phyloP scores from a whole-genome alignment of 2,888 invertebrate genomes.

The Emmelina monodactyla region DNA sequence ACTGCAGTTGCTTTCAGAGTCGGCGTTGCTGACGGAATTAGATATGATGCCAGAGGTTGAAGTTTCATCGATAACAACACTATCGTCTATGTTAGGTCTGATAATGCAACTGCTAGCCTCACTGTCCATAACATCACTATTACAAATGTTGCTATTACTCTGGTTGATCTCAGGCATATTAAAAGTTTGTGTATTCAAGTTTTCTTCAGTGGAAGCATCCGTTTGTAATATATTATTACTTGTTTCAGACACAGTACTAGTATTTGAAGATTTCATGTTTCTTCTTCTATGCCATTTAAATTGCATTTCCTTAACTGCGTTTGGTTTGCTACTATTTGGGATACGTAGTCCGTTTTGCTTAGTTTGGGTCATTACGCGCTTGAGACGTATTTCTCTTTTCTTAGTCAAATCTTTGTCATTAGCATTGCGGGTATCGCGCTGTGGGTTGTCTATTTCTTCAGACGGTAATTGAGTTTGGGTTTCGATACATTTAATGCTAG shows the following conservation, averaged over 20 bases:
- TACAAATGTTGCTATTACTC: background rate
- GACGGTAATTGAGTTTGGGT: background rate
- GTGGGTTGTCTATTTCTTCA: no score
- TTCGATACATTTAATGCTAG: background rate
- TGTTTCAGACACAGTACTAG: background rate
- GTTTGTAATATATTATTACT: no score
- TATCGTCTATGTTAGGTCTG: background rate
- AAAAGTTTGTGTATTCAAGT: no score
- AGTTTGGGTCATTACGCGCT: conserved; percentile 17
- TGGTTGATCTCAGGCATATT: no score
- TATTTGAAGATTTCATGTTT: conserved; percentile 1
- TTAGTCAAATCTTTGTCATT: background rate
- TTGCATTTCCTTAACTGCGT: conserved; percentile 16
- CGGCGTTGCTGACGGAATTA: conserved; percentile 23
- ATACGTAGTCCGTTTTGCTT: conserved; percentile 1
- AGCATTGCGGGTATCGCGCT: no score
- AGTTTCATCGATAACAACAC: conserved; percentile 17
- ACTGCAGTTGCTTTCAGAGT: conserved; percentile 19
- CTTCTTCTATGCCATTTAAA: conserved; percentile 30
- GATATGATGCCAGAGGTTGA: conserved; percentile 29
- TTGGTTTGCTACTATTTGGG: conserved; percentile 13
- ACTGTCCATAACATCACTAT: background rate
- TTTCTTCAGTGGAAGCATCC: no score
- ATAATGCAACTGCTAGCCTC: background rate
- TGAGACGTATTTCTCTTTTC: conserved; percentile 19